Base-by-base conservation (phyloP, 2,888 invertebrate species). In the Trisateles emortualis region DNA sequence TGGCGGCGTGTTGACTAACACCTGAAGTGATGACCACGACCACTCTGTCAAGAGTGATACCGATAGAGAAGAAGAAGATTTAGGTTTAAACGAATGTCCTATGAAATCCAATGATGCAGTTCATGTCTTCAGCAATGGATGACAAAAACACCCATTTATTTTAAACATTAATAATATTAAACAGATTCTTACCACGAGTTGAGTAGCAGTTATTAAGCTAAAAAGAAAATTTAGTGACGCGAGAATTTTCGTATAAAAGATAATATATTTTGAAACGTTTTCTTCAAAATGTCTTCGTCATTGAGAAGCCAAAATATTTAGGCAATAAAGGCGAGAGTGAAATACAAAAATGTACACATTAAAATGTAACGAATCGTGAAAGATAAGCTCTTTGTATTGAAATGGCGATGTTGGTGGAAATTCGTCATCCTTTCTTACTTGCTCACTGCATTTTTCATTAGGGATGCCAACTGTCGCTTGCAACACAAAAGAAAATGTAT, bases 281-380 rank as follows among this genome's bases (percentile, higher is more conserved):
- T 33, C 30, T 29, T 8, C 13, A 39, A 47, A 53, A 44, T 22
- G 43, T 32, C 16, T 33, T 36, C 13, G 1, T 10, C 42, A 47
- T 47, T 47, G 42, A 42, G 42, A 60, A 58, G 5, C 40, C 16
- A n/a, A 62, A 67, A 67, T 46, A 40, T 48, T 70, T 48, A 44
- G 47, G 53, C 50, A 49, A 51, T 56, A 48, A 52, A 49, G 43
- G 26, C 42, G n/a, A 29, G 13, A 26, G 26, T 3, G 10, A 32
- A 40, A 48, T 44, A 52, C 53, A 65, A 55, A 32, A 58, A 65
- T 66, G 61, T 68, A 65, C 68, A 68, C 69, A 76, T 72, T 68
- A 66, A 62, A 67, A 66, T 64, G 74, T 79, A 82, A 80, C 79
- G 81, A 80, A 77, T 74, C 74, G 81, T 76, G 67, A 79, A 68